phyloP scores from a whole-genome alignment of 2,113 vertebrate species.

The Engystomops pustulosus region DNA sequence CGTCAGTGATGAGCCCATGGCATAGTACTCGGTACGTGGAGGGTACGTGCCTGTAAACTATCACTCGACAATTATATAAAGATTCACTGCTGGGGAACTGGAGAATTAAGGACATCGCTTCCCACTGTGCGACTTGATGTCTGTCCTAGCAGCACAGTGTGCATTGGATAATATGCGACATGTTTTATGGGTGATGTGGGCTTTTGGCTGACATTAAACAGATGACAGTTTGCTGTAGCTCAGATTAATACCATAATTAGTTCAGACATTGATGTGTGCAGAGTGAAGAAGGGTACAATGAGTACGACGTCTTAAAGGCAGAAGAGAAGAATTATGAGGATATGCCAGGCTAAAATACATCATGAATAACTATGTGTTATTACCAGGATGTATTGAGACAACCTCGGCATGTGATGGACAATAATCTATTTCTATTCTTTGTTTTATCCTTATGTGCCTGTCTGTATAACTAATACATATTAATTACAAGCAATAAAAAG shows the following conservation, averaged over 20 bases:
- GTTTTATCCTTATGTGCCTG: neutral
- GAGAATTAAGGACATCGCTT: slow-evolving; percentile 51
- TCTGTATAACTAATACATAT: neutral
- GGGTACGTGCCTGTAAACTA: slow-evolving; percentile 16
- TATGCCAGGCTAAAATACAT: slow-evolving; percentile 13
- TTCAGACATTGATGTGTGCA: slow-evolving; percentile 69
- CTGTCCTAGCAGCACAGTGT: slow-evolving; percentile 36
- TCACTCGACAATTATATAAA: slow-evolving; percentile 60
- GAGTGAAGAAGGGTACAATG: slow-evolving; percentile 68
- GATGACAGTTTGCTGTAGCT: slow-evolving; percentile 65
- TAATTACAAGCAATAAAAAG: neutral
- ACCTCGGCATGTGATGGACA: neutral
- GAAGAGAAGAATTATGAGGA: slow-evolving; percentile 15
- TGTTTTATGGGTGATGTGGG: slow-evolving; percentile 40
- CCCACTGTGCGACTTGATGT: slow-evolving; percentile 34
- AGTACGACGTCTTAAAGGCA: slow-evolving; percentile 74
- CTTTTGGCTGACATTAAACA: slow-evolving; percentile 51
- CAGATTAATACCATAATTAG: slow-evolving; percentile 75
- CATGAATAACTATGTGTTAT: neutral
- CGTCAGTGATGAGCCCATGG: neutral
- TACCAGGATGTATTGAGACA: neutral
- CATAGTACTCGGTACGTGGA: neutral
- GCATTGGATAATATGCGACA: slow-evolving; percentile 18
- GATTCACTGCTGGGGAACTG: slow-evolving; percentile 41
- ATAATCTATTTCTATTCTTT: neutral